phyloP scores from a whole-genome alignment of 2,113 vertebrate genomes.

The Bostrychus sinensis region DNA sequence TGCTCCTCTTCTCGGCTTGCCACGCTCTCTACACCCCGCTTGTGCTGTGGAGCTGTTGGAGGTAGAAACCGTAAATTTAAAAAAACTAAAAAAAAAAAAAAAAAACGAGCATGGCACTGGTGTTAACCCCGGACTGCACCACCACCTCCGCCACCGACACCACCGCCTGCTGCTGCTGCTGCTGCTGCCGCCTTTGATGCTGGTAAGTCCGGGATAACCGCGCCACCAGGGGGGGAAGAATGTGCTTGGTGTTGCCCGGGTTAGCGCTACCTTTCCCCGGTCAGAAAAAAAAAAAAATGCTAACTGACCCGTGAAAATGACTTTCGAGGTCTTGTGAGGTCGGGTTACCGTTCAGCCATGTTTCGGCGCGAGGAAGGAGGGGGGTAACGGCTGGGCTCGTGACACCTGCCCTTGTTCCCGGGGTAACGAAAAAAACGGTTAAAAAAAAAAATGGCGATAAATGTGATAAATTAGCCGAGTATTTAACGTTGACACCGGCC shows the following conservation, averaged over 20 bases:
- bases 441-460: slow-evolving; percentile 2
- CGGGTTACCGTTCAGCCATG: slow-evolving; percentile 73
- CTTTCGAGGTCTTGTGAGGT: slow-evolving; percentile 72
- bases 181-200: slow-evolving; percentile 46
- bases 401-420: slow-evolving; percentile 70
- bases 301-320: slow-evolving; percentile 66
- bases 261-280: slow-evolving; percentile 3
- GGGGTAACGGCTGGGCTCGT: slow-evolving; percentile 41
- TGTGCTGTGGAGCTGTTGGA: too few relatives aligned
- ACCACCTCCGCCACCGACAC: slow-evolving; percentile 41
- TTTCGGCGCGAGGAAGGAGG: slow-evolving; percentile 29
- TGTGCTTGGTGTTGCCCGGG: slow-evolving; percentile 18
- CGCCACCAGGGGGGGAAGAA: background rate
- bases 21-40: background rate
- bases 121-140: slow-evolving; percentile 54
- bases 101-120: background rate
- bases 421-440: background rate
- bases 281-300: slow-evolving; percentile 32
- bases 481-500: slow-evolving; percentile 16
- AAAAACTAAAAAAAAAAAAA: too few relatives aligned
- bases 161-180: slow-evolving; percentile 18
- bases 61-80: too few relatives aligned
- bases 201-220: slow-evolving; percentile 64
- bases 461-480: background rate
- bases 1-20: slow-evolving; percentile 27